Conservation (phyloP, 1,140 invertebrate genomes). For the Penaeus indicus region DNA sequence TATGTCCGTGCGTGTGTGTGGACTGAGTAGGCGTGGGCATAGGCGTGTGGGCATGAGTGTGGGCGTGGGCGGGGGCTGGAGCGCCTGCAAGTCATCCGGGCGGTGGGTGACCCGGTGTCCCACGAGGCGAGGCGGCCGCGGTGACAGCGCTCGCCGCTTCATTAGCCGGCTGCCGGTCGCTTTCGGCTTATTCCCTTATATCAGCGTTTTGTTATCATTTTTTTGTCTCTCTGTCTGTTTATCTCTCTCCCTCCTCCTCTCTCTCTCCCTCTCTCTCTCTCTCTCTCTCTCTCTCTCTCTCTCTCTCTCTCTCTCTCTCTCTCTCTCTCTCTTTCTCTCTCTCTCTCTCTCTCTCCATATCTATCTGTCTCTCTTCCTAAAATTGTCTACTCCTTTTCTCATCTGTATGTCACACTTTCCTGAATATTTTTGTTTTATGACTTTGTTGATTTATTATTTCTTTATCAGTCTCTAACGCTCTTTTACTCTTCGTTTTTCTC, state of each 20-base stretch:
- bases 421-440: no score
- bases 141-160: no score
- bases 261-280: neutral
- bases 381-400: neutral
- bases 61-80: neutral
- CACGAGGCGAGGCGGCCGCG: no score
- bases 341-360: neutral
- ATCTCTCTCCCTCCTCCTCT: neutral
- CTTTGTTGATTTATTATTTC: no score
- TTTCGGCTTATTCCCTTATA: neutral
- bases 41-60: neutral
- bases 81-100: conserved; percentile 27
- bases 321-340: conserved; percentile 15
- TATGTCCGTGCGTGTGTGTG: neutral
- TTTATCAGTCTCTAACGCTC: no score
- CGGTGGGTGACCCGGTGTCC: neutral
- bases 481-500: neutral
- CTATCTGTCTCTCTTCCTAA: neutral
- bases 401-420: neutral
- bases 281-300: neutral
- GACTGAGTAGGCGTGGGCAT: conserved; percentile 18
- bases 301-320: neutral
- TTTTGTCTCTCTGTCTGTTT: neutral
- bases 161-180: neutral
- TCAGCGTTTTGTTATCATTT: neutral